phyloP scores from a whole-genome alignment of 2,888 invertebrate genomes.

The Perdita meconis region DNA sequence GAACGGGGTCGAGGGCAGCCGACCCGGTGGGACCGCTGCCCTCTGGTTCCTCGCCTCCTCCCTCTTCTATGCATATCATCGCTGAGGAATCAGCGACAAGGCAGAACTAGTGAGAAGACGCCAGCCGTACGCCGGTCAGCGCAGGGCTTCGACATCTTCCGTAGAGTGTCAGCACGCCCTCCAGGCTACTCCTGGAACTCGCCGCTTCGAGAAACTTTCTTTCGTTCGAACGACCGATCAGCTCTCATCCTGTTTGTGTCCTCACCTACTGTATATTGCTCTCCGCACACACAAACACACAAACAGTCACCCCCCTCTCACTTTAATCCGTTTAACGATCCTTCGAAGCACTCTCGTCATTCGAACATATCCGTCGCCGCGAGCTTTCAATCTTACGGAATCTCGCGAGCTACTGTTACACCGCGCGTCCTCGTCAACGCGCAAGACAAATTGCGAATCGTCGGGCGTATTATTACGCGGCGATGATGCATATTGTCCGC shows the following conservation, averaged over 20 bases:
- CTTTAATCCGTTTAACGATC: not conserved
- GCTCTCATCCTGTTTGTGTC: constrained; percentile 4
- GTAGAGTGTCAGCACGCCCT: not conserved
- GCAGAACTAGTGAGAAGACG: constrained; percentile 38
- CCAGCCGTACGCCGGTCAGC: constrained; percentile 42
- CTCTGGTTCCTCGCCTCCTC: constrained; percentile 76
- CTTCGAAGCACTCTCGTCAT: constrained; percentile 3
- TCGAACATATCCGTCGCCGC: constrained; percentile 15
- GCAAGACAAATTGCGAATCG: constrained; percentile 24
- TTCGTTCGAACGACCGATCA: constrained; percentile 8
- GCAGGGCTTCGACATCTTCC: constrained; percentile 22
- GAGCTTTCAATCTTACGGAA: constrained; percentile 3
- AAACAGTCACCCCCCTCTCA: not conserved
- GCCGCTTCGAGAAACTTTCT: not conserved
- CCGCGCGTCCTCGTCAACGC: not conserved
- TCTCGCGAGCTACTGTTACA: not conserved
- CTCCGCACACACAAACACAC: too few relatives aligned
- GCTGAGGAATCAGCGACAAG: constrained; percentile 69
- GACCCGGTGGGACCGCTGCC: constrained; percentile 66
- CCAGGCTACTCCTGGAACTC: constrained; percentile 10
- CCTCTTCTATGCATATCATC: constrained; percentile 80
- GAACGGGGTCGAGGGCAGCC: constrained; percentile 66
- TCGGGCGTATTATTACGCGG: constrained; percentile 16
- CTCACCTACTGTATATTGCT: constrained; percentile 11
- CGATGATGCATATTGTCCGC: constrained; percentile 23